Percentiles rank a stretch among this genome's conserved stretches.
phyloP scores from a whole-genome alignment of 2,113 vertebrate genomes.

The Sturnira hondurensis region DNA sequence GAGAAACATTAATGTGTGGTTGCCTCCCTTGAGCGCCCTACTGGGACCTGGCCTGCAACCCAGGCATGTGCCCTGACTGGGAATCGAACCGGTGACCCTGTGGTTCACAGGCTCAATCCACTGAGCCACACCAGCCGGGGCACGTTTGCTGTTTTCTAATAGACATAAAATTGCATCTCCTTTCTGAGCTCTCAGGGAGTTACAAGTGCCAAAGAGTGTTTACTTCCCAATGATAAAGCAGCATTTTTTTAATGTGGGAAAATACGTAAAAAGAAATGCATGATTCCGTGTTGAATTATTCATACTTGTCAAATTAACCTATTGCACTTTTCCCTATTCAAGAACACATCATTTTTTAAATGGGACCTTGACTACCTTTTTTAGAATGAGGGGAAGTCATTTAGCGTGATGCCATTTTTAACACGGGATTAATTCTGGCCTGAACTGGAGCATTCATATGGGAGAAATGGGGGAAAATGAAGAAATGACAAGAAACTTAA shows the following conservation, averaged over 20 bases:
- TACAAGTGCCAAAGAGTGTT: background rate
- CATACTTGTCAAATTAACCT: conserved; percentile 30
- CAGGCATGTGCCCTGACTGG: no score
- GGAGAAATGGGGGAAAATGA: background rate
- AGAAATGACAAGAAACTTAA: background rate
- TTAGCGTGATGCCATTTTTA: background rate
- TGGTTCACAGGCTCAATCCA: no score
- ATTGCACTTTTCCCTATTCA: background rate
- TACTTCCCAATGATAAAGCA: conserved; percentile 4
- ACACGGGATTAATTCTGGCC: background rate
- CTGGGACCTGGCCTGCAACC: no score
- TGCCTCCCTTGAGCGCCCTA: no score
- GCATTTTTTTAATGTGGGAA: background rate
- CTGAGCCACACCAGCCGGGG: no score
- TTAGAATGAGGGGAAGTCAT: background rate
- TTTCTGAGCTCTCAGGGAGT: background rate
- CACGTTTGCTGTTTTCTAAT: background rate
- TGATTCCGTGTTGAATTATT: conserved; percentile 38
- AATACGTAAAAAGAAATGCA: background rate
- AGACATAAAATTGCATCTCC: background rate
- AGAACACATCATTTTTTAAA: background rate
- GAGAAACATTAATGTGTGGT: no score
- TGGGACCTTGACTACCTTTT: background rate
- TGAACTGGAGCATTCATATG: background rate
- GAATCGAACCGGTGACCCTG: no score